Conservation (phyloP, 2,888 invertebrate species). For the Ischnus inquisitorius region DNA sequence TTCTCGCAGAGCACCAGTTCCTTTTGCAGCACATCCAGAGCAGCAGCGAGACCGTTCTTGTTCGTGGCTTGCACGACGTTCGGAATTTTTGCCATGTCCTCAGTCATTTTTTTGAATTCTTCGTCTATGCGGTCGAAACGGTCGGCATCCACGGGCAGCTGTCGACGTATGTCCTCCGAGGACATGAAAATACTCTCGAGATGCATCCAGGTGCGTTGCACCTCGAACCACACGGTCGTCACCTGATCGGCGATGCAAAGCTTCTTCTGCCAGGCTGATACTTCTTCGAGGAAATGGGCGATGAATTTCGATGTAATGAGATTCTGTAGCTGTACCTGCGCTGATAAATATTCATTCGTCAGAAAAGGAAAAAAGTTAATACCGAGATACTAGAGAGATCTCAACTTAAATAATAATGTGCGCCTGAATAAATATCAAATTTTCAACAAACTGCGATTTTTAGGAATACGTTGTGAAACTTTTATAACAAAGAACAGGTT, state of each 20-base stretch:
- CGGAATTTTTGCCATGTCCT: constrained; percentile 92
- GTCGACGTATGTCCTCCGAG: constrained; percentile 97
- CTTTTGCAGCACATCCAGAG: constrained; percentile 93
- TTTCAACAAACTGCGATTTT: too few species aligned
- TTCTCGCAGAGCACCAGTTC: constrained; percentile 97
- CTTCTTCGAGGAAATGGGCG: constrained; percentile 97
- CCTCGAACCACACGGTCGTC: constrained; percentile 97
- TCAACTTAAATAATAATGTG: too few species aligned
- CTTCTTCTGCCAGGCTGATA: constrained; percentile 97
- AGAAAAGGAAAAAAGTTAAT: not conserved
- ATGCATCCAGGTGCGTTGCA: constrained; percentile 98
- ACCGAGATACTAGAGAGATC: too few species aligned
- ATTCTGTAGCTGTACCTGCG: constrained; percentile 96
- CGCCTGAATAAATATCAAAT: too few species aligned
- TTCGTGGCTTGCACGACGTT: constrained; percentile 97
- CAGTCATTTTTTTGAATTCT: constrained; percentile 94
- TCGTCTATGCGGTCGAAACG: constrained; percentile 96
- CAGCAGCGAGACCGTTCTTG: constrained; percentile 92
- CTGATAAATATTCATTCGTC: constrained; percentile 31
- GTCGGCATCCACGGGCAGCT: constrained; percentile 96
- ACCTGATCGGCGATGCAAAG: constrained; percentile 97
- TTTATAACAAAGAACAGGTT: too few species aligned
- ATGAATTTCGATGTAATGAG: constrained; percentile 98
- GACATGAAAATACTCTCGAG: constrained; percentile 99
- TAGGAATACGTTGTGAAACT: too few species aligned